phyloP scores from a whole-genome alignment of 2,113 vertebrate species.

The Coptodon rendalli region DNA sequence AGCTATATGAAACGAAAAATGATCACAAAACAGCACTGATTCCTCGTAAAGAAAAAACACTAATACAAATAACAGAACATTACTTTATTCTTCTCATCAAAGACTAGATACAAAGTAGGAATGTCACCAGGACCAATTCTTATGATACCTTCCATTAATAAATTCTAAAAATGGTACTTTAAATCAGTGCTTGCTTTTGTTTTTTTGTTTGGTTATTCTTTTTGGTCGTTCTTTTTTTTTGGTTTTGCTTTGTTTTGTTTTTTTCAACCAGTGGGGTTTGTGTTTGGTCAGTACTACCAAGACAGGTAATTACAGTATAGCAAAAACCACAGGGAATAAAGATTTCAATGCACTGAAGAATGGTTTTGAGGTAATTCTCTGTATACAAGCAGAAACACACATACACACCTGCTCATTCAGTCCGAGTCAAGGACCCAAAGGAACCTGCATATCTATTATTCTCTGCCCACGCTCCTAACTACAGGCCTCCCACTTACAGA shows the following conservation, averaged over 20 bases:
- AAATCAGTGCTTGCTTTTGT: background rate
- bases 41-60: background rate
- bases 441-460: conserved; percentile 38
- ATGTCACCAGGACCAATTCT: background rate
- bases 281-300: background rate
- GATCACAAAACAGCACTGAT: background rate
- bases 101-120: background rate
- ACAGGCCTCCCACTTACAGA: conserved; percentile 40
- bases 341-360: background rate
- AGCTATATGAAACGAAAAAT: background rate
- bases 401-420: conserved; percentile 15
- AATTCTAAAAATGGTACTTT: background rate
- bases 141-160: background rate
- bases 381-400: background rate
- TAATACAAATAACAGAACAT: background rate
- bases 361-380: background rate
- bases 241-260: background rate
- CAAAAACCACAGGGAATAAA: background rate
- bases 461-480: conserved; percentile 12
- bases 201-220: background rate
- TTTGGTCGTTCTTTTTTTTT: background rate
- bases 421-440: conserved; percentile 25
- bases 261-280: background rate
- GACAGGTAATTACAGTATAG: background rate
- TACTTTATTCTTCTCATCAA: background rate